Base-by-base conservation (phyloP, 2,888 invertebrate genomes). In the Acrobasis repandana region DNA sequence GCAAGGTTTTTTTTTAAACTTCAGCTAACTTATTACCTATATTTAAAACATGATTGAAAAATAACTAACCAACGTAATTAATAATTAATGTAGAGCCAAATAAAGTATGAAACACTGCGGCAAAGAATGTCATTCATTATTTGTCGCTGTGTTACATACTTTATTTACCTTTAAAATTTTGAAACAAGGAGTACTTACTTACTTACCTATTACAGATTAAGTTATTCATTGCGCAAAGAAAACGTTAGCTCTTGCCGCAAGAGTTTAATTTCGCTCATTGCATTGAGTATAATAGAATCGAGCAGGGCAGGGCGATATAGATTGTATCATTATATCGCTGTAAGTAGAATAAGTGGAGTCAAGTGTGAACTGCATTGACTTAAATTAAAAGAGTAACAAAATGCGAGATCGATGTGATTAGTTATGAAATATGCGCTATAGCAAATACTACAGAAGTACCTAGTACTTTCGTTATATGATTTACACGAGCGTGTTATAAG, bases 221-320 rank as follows among this genome's bases (percentile, higher is more conserved):
- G 52, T 54, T 54, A 59, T 62, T 48, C 60, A 51, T 62, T 56
- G 56, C 52, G 43, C 20, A 59, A 48, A 38, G 16, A 54, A 20
- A 48, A 58, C 11, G n/a, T 54, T 46, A 52, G 49, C 57, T 62
- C 49, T 49, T 46, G 56, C 36, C 51, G 60, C 56, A 61, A 63
- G 52, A 16, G 16, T 33, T 58, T 58, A 48, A 63, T 61, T n/a
- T 38, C 52, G 52, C 56, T 62, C 20, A 65, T 65, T 64, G 60
- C 34, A 61, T 38, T 47, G 46, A 46, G 20, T 58, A 72, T 75
- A 77, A 75, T 74, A 67, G 70, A 73, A 69, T 72, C 63, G 61
- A 61, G 67, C 66, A 75, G 65, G 73, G 70, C 71, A 74, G 72
- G 71, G 71, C 65, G 63, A 63, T 70, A 59, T 65, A 66, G 72